Evolutionary conservation across 1,140 invertebrate genomes (phyloP).

Genomic region (Halictus rubicundus): DNA sequence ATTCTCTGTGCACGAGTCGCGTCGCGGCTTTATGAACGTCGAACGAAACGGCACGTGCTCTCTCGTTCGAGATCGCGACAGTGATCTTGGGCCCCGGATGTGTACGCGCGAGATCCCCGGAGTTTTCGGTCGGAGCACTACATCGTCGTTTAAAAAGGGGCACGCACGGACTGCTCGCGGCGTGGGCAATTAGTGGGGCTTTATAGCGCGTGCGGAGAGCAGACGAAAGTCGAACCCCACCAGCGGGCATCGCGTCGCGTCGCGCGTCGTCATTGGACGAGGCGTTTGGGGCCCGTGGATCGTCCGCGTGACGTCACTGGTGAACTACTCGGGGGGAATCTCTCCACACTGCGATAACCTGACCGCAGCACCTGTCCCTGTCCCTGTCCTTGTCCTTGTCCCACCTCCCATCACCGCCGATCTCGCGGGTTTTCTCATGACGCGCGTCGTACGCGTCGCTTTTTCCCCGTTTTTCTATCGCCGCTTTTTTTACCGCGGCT

Average conservation of each 20-base stretch:
- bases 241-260: neutral
- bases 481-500: neutral
- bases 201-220: conserved; percentile 61
- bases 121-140: conserved; percentile 46
- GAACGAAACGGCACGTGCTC: conserved; percentile 13
- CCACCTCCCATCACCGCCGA: no score
- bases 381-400: no score
- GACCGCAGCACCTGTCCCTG: neutral
- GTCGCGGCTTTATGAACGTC: no score
- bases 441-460: neutral
- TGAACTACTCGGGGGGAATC: conserved; percentile 52
- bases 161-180: conserved; percentile 54
- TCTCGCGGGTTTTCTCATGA: conserved; percentile 16
- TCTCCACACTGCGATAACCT: neutral
- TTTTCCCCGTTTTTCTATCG: neutral
- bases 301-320: conserved; percentile 58
- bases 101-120: conserved; percentile 15
- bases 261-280: conserved; percentile 27
- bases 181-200: conserved; percentile 57
- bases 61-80: conserved; percentile 37
- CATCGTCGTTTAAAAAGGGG: conserved; percentile 52
- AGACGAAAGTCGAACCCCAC: conserved; percentile 41
- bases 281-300: conserved; percentile 1
- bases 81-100: conserved; percentile 29
- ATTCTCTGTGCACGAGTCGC: no score